A percentile compares a stretch with the other conserved stretches of the same genome.
Evolutionary conservation across 2,888 invertebrate genomes (phyloP).

Genomic region (Eristalis arbustorum): DNA sequence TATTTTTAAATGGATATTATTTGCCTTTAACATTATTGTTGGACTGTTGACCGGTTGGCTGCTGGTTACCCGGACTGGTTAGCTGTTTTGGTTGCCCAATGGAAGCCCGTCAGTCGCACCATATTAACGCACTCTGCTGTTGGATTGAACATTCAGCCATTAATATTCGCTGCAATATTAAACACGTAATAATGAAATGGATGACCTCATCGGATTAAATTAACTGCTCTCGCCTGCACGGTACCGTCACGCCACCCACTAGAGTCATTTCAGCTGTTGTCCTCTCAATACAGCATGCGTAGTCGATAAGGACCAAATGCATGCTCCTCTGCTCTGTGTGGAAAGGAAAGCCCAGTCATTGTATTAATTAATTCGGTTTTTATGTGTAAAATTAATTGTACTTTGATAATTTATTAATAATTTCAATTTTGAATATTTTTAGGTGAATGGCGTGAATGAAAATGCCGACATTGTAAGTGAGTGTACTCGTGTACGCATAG

Average conservation of each 20-base stretch:
- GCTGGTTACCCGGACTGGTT: slow-evolving; percentile 39
- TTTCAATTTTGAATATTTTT: slow-evolving; percentile 67
- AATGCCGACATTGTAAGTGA: slow-evolving; percentile 49
- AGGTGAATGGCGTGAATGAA: slow-evolving; percentile 60
- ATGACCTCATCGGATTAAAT: slow-evolving; percentile 70
- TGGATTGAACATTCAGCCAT: slow-evolving; percentile 62
- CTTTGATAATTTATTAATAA: slow-evolving; percentile 70
- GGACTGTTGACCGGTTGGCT: slow-evolving; percentile 11
- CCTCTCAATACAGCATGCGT: slow-evolving; percentile 8
- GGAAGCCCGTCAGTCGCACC: slow-evolving; percentile 23
- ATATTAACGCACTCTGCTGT: slow-evolving; percentile 48
- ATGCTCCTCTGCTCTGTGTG: neutral
- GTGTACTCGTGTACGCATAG: neutral
- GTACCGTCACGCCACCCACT: slow-evolving; percentile 2
- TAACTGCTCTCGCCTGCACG: slow-evolving; percentile 49
- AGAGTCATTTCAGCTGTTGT: neutral
- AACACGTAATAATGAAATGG: slow-evolving; percentile 70
- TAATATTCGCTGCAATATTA: slow-evolving; percentile 69
- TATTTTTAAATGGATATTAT: slow-evolving; percentile 68
- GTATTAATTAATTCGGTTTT: slow-evolving; percentile 70
- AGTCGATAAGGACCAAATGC: slow-evolving; percentile 56
- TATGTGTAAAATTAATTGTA: slow-evolving; percentile 69
- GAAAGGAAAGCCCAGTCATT: slow-evolving; percentile 24
- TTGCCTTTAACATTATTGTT: slow-evolving; percentile 60
- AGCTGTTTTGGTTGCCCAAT: slow-evolving; percentile 26